Base-by-base conservation (phyloP, 37 sponge, comb jelly and placozoan species). In the Lycopodina hypogea region DNA sequence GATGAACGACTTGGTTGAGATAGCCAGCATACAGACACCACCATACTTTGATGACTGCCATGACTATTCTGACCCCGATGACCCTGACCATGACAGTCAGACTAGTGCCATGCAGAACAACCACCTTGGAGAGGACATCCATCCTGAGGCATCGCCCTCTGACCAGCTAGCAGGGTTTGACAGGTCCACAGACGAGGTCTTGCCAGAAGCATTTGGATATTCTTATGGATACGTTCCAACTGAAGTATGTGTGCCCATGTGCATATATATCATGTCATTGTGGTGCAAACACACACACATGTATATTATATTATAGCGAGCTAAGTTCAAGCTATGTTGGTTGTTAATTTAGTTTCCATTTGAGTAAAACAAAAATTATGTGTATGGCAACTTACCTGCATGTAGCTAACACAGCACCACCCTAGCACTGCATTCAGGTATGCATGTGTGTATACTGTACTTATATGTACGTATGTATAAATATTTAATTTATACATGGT, bases 31-130 rank as follows among this genome's bases (percentile, higher is more conserved):
- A 4, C 66, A 65, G 35, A 26, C 15, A 28, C 66, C 2, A 34
- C 35, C 35, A 15, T 65, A 32, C 66, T 33, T 34, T 12, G 35
- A 65, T 11, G 33, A 18, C 24, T 58, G 35, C 9, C 76, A 76
- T 29, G 76, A 76, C 36, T 76, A 76, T 34, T 38, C 76, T 1
- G 76, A 76, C 23, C 76, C 76, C 15, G 76, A 76, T 30, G 56
- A 53, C 12, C 68, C 68, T 7, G 21, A 9, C 34, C 48, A 70
- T 23, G 48, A 70, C 4, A 67, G 34, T 8, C 35, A 28, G 26
- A 29, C 38, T 4, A 19, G 34, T 29, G 39, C 29, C 35, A n/a
- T 35, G 12, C 42, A 70, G n/a, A 15, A 30, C 56, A 19, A 7
- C 74, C 56, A 50, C 74, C 56, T 30, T 2, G 50, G 19, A 39